Evolutionary conservation across 2,888 invertebrate species (phyloP).

Genomic region (Andrena trimmerana): DNA sequence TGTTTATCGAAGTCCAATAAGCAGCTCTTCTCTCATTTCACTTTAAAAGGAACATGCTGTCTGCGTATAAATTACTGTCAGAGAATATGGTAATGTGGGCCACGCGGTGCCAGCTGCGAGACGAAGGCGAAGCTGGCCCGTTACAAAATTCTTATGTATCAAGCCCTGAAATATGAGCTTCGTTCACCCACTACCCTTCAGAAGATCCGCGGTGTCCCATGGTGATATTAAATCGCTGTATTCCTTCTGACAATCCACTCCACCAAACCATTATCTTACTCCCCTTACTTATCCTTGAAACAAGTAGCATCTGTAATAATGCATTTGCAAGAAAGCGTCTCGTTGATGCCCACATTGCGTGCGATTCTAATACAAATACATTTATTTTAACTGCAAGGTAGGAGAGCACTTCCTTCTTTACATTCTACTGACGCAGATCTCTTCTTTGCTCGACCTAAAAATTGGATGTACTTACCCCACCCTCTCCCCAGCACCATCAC

Average conservation of each 20-base stretch:
- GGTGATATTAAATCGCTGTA: slow-evolving; percentile 57
- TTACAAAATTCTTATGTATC: slow-evolving; percentile 65
- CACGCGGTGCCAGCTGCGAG: slow-evolving; percentile 30
- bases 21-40: not conserved
- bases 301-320: slow-evolving; percentile 39
- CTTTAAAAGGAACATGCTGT: not conserved
- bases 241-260: slow-evolving; percentile 24
- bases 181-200: slow-evolving; percentile 47
- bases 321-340: slow-evolving; percentile 18
- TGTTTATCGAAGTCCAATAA: not conserved
- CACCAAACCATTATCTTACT: not conserved
- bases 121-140: slow-evolving; percentile 32
- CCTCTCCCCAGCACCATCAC: not conserved
- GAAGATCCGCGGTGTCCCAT: not conserved
- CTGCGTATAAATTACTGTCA: slow-evolving; percentile 28
- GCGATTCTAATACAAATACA: not conserved
- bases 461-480: not conserved
- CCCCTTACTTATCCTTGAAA: not conserved
- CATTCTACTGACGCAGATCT: not conserved
- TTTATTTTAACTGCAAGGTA: no score
- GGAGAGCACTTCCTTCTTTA: no score
- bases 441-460: not conserved
- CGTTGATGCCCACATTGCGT: slow-evolving; percentile 7
- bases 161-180: slow-evolving; percentile 52
- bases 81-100: slow-evolving; percentile 49